Base-by-base conservation (phyloP, 2,113 vertebrate species). In the Poeciliopsis turrubarensis region DNA sequence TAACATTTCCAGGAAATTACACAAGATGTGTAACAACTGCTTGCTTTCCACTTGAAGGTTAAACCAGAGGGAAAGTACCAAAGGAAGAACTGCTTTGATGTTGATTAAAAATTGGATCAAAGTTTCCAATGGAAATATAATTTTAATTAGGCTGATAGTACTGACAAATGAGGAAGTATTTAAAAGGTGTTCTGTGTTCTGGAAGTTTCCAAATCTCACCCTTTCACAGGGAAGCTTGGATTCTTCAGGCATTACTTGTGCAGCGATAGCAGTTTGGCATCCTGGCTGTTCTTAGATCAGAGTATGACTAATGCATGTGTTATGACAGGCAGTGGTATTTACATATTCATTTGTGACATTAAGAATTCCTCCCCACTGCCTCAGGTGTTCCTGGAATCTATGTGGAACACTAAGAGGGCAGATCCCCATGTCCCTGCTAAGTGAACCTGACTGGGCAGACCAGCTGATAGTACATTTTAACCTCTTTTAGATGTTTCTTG, bases 271-370 rank as follows among this genome's bases (percentile, higher is more conserved):
- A 77, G 17, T 79, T 80, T 79, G 86, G 69, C 68, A 60, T 65
- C 68, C 68, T 41, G 31, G 72, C 78, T 63, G 47, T 69, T 87
- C 70, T 77, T 41, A 41, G 72, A 91, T 91, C 87, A 86, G 34
- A 60, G 39, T 37, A 73, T 91, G 89, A 92, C 86, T 90, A 83
- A 89, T 62, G 64, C 74, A 69, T 75, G 84, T 90, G 89, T 90
- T 90, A 71, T 92, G 91, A 92, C 92, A 93, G 79, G 86, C 75
- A 26, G 66, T 88, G 85, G 75, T 87, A 92, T 92, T 92, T 93
- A 70, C 88, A 93, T 93, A 91, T 90, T 89, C 79, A 91, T 91
- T 79, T 83, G 78, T 92, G 87, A 90, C 90, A 92, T 92, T 91
- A 92, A 88, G 71, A 88, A 87, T 86, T 83, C 78, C 60, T 84